Evolutionary conservation across 2,113 vertebrate species (phyloP).

Genomic region (Embiotoca jacksoni): DNA sequence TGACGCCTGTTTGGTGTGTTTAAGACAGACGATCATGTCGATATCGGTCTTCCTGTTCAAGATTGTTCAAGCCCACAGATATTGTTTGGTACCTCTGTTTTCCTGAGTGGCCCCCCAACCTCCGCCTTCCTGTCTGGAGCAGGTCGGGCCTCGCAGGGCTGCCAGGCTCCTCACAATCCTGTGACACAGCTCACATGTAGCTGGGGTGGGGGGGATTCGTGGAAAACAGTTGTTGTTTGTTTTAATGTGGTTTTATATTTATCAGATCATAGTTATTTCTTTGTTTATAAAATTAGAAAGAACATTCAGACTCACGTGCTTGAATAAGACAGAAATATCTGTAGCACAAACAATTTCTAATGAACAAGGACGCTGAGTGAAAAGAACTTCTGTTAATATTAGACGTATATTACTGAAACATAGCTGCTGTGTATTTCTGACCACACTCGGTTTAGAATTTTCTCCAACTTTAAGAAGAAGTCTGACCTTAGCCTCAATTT

Average conservation of each 20-base stretch:
- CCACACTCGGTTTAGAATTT: not conserved
- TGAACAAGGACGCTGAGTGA: not conserved
- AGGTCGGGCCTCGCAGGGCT: conserved; percentile 34
- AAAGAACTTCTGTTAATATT: not conserved
- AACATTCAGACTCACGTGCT: conserved; percentile 2
- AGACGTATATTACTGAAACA: not conserved
- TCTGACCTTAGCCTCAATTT: not conserved
- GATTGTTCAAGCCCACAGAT: conserved; percentile 48
- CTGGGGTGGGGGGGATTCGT: conserved; percentile 39
- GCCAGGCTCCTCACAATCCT: conserved; percentile 47
- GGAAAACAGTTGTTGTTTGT: conserved; percentile 44
- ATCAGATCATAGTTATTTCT: conserved; percentile 17
- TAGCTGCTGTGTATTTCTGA: not conserved
- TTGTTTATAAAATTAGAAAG: conserved; percentile 15
- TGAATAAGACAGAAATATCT: not conserved
- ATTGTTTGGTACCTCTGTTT: conserved; percentile 54
- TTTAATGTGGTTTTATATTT: not conserved
- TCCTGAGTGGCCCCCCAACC: conserved; percentile 55
- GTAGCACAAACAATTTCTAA: not conserved
- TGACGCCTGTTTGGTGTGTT: conserved; percentile 16
- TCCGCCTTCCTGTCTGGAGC: conserved; percentile 74
- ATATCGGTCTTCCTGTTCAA: conserved; percentile 62
- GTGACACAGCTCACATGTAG: conserved; percentile 59
- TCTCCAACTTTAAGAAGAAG: not conserved
- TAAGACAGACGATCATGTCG: conserved; percentile 20